Evolutionary conservation across 1,140 invertebrate genomes (phyloP).

Genomic region (Orchesella cincta): DNA sequence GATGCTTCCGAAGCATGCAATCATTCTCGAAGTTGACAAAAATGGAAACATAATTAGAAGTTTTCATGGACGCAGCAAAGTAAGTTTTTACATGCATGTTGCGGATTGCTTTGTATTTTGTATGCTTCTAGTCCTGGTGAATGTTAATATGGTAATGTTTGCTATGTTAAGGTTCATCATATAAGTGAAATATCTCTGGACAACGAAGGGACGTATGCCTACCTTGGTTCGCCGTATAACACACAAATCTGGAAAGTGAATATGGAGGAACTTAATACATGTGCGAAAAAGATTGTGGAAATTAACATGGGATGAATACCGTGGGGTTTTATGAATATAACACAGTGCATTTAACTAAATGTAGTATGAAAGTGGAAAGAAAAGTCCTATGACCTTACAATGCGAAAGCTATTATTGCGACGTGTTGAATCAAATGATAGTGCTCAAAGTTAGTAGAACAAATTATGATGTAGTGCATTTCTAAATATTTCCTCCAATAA

Average conservation of each 20-base stretch:
- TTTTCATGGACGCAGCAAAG: slow-evolving; percentile 60
- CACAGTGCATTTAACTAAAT: no score
- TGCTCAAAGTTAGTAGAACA: no score
- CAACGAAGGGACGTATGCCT: slow-evolving; percentile 57
- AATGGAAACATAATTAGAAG: slow-evolving; percentile 67
- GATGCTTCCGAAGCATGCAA: slow-evolving; percentile 31
- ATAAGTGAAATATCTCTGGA: slow-evolving; percentile 49
- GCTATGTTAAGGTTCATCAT: slow-evolving; percentile 49
- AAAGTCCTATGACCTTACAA: no score
- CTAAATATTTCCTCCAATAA: no score
- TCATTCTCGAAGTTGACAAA: slow-evolving; percentile 63
- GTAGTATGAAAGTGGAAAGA: no score
- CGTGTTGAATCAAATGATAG: no score
- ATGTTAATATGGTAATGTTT: slow-evolving; percentile 55
- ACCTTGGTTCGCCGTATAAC: slow-evolving; percentile 71
- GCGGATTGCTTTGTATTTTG: no score
- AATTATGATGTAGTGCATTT: no score
- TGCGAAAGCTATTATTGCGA: no score
- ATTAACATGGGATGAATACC: slow-evolving; percentile 7
- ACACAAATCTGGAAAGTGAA: slow-evolving; percentile 66
- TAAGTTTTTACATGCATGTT: no score
- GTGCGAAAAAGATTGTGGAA: slow-evolving; percentile 4
- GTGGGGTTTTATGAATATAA: no score
- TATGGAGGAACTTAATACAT: slow-evolving; percentile 7
- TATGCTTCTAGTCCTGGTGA: no score